phyloP scores from a whole-genome alignment of 2,113 vertebrate species.

The Gobius niger region DNA sequence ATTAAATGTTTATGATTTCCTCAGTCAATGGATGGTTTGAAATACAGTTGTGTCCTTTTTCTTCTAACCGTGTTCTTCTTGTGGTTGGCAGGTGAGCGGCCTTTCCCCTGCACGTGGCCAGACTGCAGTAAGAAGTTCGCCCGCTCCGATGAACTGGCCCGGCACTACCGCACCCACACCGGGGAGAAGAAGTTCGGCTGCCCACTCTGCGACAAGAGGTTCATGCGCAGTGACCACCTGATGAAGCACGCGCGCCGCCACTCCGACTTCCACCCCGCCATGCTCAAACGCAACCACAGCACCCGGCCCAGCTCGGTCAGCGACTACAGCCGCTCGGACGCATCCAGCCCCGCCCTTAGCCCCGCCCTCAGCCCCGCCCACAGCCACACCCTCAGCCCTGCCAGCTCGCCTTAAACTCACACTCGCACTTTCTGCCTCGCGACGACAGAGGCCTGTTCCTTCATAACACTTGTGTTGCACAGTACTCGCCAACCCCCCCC shows the following conservation, averaged over 20 bases:
- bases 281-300: constrained; percentile 86
- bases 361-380: constrained; percentile 90
- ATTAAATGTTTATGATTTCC: too few relatives aligned
- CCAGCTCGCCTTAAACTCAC: constrained; percentile 90
- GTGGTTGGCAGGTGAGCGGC: constrained; percentile 85
- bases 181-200: constrained; percentile 97
- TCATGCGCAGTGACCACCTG: constrained; percentile 98
- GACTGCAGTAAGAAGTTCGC: constrained; percentile 98
- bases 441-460: constrained; percentile 53
- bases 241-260: constrained; percentile 95
- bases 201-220: constrained; percentile 95
- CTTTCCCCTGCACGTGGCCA: constrained; percentile 94
- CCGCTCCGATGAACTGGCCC: constrained; percentile 93
- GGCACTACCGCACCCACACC: constrained; percentile 98
- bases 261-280: constrained; percentile 90
- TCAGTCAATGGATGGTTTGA: too few relatives aligned
- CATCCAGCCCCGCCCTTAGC: constrained; percentile 81
- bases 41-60: too few relatives aligned
- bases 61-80: background rate
- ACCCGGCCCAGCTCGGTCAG: constrained; percentile 88
- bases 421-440: constrained; percentile 80
- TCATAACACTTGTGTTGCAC: constrained; percentile 75
- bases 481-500: constrained; percentile 54
- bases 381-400: constrained; percentile 82
- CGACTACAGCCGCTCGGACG: constrained; percentile 94